phyloP scores from a whole-genome alignment of 92 coral and sea anemone genomes.

The Blastomussa wellsi region DNA sequence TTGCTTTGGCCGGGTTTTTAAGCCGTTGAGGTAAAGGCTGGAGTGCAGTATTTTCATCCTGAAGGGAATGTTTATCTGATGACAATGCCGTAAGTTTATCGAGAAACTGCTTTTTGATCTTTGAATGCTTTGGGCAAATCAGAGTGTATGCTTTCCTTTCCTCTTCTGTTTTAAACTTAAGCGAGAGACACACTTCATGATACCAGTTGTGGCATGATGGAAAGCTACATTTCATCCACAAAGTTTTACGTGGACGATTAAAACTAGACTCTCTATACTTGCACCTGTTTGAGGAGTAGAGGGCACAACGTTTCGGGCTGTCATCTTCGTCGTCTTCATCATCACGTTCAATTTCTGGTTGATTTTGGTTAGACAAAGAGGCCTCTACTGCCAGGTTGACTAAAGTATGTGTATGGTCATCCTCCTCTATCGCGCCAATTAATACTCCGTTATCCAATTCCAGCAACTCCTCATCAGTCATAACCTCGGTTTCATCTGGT shows the following conservation, averaged over 20 bases:
- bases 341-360: constrained; percentile 5
- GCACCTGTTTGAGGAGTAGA: constrained; percentile 26
- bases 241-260: constrained; percentile 38
- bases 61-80: constrained; percentile 33
- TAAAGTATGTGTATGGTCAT: constrained; percentile 16
- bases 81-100: constrained; percentile 27
- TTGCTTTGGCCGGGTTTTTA: neutral
- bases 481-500: constrained; percentile 45
- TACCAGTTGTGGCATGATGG: constrained; percentile 40
- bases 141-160: constrained; percentile 35
- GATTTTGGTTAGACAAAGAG: neutral
- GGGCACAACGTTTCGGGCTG: constrained; percentile 22
- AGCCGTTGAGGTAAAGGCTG: constrained; percentile 16
- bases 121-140: constrained; percentile 42
- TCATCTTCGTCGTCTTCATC: constrained; percentile 33
- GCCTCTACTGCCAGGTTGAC: constrained; percentile 11
- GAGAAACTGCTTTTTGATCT: constrained; percentile 28
- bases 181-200: constrained; percentile 23
- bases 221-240: constrained; percentile 30
- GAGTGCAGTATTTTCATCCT: constrained; percentile 20
- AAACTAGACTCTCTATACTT: constrained; percentile 22
- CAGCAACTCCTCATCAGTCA: constrained; percentile 38
- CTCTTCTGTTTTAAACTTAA: constrained; percentile 24
- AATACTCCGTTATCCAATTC: constrained; percentile 41
- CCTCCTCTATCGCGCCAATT: constrained; percentile 34